Percentiles rank a stretch among this genome's conserved stretches.
These are phyloP conservation scores for Drosophila quadrilineata DNA, from an alignment of 1,140 invertebrate genomes.

Conservation along the genomic window DNA sequence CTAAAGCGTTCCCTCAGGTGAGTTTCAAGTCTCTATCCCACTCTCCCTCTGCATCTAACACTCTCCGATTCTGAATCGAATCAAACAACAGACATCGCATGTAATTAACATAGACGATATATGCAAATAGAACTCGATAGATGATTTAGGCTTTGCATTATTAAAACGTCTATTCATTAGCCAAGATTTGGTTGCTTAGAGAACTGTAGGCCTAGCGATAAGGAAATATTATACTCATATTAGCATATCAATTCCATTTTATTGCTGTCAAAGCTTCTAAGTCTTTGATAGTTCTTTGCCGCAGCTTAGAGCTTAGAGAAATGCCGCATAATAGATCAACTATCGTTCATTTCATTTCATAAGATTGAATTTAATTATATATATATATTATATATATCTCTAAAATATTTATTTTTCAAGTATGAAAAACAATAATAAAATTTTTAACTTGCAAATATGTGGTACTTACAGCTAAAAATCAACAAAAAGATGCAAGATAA, in stretches of 20 bases:
- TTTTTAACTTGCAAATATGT: no score
- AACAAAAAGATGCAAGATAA: no score
- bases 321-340: slow-evolving; percentile 1
- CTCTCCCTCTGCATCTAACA: no score
- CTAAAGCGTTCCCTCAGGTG: slow-evolving; percentile 85
- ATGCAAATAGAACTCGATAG: no score
- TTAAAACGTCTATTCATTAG: slow-evolving; percentile 64
- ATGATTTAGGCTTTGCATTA: slow-evolving; percentile 42
- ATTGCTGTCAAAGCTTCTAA: slow-evolving; percentile 2
- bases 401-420: no score
- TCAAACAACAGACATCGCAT: slow-evolving; percentile 30
- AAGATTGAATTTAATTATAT: no score
- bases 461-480: no score
- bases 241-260: slow-evolving; percentile 27
- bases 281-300: neutral
- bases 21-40: no score
- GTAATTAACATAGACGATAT: slow-evolving; percentile 69
- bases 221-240: neutral
- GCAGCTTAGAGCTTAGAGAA: neutral
- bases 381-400: no score
- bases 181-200: neutral
- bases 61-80: neutral
- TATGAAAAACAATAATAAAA: no score
- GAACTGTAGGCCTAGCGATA: neutral
- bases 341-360: no score